Conservation (phyloP, 1,140 invertebrate species). For the Neodiprion lecontei region DNA sequence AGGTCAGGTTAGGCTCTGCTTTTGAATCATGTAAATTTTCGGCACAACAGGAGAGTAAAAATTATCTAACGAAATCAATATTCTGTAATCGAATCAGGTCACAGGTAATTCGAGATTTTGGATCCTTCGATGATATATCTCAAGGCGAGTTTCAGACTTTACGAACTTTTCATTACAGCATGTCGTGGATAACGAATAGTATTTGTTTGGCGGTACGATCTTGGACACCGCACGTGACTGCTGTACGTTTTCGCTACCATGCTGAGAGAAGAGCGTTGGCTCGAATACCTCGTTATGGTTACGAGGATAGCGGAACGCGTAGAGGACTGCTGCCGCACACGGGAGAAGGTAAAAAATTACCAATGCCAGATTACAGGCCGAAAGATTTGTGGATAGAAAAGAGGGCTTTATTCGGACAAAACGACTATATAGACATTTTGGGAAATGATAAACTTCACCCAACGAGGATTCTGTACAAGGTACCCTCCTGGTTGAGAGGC, state of each 20-base stretch:
- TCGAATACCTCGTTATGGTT: conserved; percentile 72
- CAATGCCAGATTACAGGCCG: conserved; percentile 76
- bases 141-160: too few relatives aligned
- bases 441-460: conserved; percentile 84
- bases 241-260: conserved; percentile 70
- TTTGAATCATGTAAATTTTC: too few relatives aligned
- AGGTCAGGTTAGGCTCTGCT: too few relatives aligned
- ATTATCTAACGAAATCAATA: too few relatives aligned
- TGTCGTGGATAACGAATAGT: conserved; percentile 43
- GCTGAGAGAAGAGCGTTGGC: conserved; percentile 66
- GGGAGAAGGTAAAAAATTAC: conserved; percentile 58
- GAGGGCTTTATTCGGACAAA: conserved; percentile 89
- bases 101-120: too few relatives aligned
- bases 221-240: conserved; percentile 56
- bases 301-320: conserved; percentile 70
- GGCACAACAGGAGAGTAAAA: too few relatives aligned
- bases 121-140: too few relatives aligned
- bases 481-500: conserved; percentile 87
- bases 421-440: conserved; percentile 96
- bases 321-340: conserved; percentile 74
- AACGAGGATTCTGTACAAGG: conserved; percentile 79
- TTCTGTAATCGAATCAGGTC: too few relatives aligned
- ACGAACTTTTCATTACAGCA: conserved; percentile 26
- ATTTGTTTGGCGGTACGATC: conserved; percentile 20
- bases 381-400: conserved; percentile 77